Base-by-base conservation (phyloP, 92 coral and sea anemone genomes). In the Parazoanthus swiftii region DNA sequence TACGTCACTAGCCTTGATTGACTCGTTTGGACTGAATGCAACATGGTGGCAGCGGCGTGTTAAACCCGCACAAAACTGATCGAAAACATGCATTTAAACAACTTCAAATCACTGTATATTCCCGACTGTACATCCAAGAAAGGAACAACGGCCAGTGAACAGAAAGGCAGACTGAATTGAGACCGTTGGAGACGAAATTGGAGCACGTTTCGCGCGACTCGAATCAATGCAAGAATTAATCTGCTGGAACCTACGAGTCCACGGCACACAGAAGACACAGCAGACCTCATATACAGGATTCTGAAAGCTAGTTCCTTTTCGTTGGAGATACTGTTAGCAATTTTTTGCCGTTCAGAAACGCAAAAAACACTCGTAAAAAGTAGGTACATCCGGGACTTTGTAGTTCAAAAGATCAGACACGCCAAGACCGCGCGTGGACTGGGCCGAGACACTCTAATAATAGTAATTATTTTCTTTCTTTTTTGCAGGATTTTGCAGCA, bases 61-160 rank as follows among this genome's bases (percentile, higher is more conserved):
- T 15, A 77, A 29, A 77, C 81, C 63, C 66, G 66, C 66, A 20
- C 7, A 3, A 46, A 78, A 48, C 66, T n/a, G 16, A 50, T 50
- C 11, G 56, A 50, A 79, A 78, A 78, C 66, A 79, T 37, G 39
- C 82, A 25, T 79, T 79, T 48, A 79, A 79, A 79, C 67, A 79
- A 79, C 20, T 50, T 79, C 38, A 79, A 48, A 50, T 46, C 82
- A 79, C 82, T 79, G 15, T 50, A 48, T 79, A 46, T 50, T 50
- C 82, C 66, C 82, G 20, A 79, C 82, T 79, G 66, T 79, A 79
- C 82, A 48, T 79, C 82, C 81, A 77, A 77, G 81, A 77, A 77
- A 77, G 81, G 81, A 77, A 77, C 63, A 44, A 77, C 81, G 44
- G 82, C 82, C 82, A 79, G 82, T 79, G 82, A 79, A 79, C 68